Base-by-base conservation (phyloP, 2,797 vertebrate species). In the Microhierax caerulescens region DNA sequence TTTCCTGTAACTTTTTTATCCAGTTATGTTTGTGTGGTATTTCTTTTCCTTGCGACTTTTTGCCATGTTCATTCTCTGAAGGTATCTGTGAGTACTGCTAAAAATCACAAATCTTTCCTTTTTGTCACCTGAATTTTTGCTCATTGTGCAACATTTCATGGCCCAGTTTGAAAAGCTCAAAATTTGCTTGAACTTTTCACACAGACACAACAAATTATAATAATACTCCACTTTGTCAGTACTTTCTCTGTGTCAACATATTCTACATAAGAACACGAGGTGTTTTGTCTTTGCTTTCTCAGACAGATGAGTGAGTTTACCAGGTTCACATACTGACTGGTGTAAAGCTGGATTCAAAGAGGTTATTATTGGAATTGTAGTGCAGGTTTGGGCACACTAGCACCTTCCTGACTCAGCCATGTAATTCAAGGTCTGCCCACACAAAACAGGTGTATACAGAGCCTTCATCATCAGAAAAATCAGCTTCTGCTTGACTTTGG, bases 401-500 rank as follows among this genome's bases (percentile, higher is more conserved):
- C 51, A 25, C 37, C n/a, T 69, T 83, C 47, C 59, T 77, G 63
- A 32, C 69, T 89, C 30, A 4, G 34, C 23, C 2, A 0, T 18
- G 17, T 63, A 23, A 43, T 56, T 65, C 64, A 63, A 22, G 32
- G 24, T 80, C 56, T 84, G 36, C 73, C 39, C 65, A 34, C 37
- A 24, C 45, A 75, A 34, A 61, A 32, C 32, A 37, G 9, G 15
- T 63, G 22, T 28, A 11, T 27, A 32, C 13, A 70, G 20, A 88
- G 60, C 79, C 47, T 4, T 76, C 68, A 85, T 27, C 51, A 68
- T 20, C 82, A 88, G 45, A 69, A 32, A 50, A 70, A 60, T 80
- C 85, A 85, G 15, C 45, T 85, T 85, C 73, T 96, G 50, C 73
- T 86, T 75, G 59, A 78, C 50, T 95, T 96, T 84, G 50, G 32